Evolutionary conservation across 2,113 vertebrate genomes (phyloP).

Genomic region (Zootoca vivipara): DNA sequence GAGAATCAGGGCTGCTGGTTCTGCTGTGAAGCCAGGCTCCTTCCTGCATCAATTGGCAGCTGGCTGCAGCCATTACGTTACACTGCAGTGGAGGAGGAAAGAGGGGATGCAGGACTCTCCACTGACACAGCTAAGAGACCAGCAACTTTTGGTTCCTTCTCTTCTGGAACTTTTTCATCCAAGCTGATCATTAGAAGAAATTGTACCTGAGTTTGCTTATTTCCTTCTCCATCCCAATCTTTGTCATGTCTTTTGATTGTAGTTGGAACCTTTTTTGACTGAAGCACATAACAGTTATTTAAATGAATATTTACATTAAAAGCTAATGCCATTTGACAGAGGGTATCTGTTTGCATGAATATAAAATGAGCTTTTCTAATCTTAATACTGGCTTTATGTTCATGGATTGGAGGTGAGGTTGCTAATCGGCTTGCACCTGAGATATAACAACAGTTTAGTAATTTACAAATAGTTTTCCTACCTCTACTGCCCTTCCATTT

Average conservation of each 20-base stretch:
- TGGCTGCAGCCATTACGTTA: background rate
- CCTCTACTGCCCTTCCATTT: conserved; percentile 40
- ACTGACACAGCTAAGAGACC: background rate
- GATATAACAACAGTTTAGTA: conserved; percentile 15
- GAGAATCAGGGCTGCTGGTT: background rate
- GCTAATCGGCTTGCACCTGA: conserved; percentile 36
- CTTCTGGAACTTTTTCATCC: background rate
- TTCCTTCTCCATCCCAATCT: background rate
- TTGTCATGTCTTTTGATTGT: background rate
- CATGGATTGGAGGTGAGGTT: conserved; percentile 40
- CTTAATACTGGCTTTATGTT: conserved; percentile 27
- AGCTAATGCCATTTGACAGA: background rate
- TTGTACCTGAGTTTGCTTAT: background rate
- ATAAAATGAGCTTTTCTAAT: conserved; percentile 24
- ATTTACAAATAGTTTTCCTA: conserved; percentile 37
- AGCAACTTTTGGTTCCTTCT: background rate
- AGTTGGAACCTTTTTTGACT: too few relatives aligned
- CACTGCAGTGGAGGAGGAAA: background rate
- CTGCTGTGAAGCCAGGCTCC: background rate
- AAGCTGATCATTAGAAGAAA: background rate
- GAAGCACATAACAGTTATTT: background rate
- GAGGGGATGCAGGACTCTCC: background rate
- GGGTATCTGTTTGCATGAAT: background rate
- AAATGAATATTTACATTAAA: background rate
- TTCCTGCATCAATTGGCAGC: background rate